Evolutionary conservation across 92 coral and sea anemone genomes (phyloP).

Genomic region (Virgularia gustaviana): DNA sequence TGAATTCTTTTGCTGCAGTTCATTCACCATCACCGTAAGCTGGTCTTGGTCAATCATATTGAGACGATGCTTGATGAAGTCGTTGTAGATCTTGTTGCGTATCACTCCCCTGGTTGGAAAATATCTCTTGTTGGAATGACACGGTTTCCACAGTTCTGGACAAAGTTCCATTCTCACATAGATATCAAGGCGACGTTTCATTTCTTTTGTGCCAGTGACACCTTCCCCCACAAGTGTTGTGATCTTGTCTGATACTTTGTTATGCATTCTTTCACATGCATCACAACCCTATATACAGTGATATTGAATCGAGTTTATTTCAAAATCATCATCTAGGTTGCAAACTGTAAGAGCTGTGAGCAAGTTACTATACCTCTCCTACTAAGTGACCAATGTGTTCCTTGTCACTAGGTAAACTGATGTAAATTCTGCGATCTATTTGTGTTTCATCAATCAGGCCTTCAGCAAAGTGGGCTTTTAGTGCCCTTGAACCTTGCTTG

Average conservation of each 20-base stretch:
- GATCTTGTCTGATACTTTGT: slow-evolving; percentile 23
- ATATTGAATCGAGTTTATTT: no score
- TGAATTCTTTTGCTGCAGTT: slow-evolving; percentile 18
- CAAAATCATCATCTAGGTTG: no score
- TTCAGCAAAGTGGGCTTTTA: slow-evolving; percentile 7
- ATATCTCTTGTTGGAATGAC: slow-evolving; percentile 30
- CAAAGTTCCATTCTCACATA: slow-evolving; percentile 24
- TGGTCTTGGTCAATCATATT: slow-evolving; percentile 14
- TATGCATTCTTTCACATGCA: slow-evolving; percentile 27
- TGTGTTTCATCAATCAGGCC: slow-evolving; percentile 9
- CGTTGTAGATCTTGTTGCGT: slow-evolving; percentile 34
- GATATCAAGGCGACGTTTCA: slow-evolving; percentile 32
- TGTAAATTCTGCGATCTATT: slow-evolving; percentile 25
- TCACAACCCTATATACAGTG: not conserved
- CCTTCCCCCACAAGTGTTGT: slow-evolving; percentile 23
- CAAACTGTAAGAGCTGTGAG: no score
- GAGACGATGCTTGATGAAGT: slow-evolving; percentile 22
- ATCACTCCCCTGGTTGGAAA: slow-evolving; percentile 36
- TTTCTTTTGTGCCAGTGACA: slow-evolving; percentile 4
- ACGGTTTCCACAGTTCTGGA: slow-evolving; percentile 39
- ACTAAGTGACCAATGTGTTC: slow-evolving; percentile 20
- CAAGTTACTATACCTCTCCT: no score
- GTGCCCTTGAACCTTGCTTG: slow-evolving; percentile 8
- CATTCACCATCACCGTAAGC: slow-evolving; percentile 7
- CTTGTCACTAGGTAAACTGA: slow-evolving; percentile 26